Percentiles rank a stretch among this genome's conserved stretches.
Evolutionary conservation across 2,113 vertebrate species (phyloP).

Genomic region (Pogona vitticeps): DNA sequence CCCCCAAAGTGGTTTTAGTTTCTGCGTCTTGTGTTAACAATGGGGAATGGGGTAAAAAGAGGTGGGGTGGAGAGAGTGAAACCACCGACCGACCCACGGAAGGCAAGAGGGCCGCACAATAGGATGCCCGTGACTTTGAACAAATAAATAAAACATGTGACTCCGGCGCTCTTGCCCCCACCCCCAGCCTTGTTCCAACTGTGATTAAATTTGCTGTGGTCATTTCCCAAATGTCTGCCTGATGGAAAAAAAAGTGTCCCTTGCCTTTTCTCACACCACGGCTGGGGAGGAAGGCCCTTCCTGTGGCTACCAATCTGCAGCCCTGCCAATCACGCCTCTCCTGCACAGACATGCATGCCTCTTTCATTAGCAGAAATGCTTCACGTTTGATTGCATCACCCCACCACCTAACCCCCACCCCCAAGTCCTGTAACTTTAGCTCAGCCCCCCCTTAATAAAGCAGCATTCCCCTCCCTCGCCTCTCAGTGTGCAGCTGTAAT

Average conservation of each 20-base stretch:
- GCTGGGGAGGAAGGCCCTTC: constrained; percentile 71
- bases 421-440: constrained; percentile 34
- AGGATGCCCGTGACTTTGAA: constrained; percentile 79
- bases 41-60: constrained; percentile 64
- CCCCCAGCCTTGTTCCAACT: constrained; percentile 58
- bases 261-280: constrained; percentile 56
- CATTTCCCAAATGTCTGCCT: constrained; percentile 79
- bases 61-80: constrained; percentile 21
- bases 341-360: constrained; percentile 62
- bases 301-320: constrained; percentile 64
- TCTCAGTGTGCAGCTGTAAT: constrained; percentile 26
- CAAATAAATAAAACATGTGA: constrained; percentile 85
- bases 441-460: constrained; percentile 64
- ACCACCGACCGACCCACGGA: constrained; percentile 68
- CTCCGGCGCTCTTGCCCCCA: constrained; percentile 53
- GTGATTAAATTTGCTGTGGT: constrained; percentile 80
- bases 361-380: constrained; percentile 66
- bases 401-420: neutral
- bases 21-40: constrained; percentile 69
- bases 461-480: constrained; percentile 15
- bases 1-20: constrained; percentile 45
- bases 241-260: constrained; percentile 57
- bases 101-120: constrained; percentile 74
- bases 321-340: constrained; percentile 68
- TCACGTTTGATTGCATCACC: constrained; percentile 47